phyloP scores from a whole-genome alignment of 1,140 invertebrate species.

The Caenorhabditis tropicalis region DNA sequence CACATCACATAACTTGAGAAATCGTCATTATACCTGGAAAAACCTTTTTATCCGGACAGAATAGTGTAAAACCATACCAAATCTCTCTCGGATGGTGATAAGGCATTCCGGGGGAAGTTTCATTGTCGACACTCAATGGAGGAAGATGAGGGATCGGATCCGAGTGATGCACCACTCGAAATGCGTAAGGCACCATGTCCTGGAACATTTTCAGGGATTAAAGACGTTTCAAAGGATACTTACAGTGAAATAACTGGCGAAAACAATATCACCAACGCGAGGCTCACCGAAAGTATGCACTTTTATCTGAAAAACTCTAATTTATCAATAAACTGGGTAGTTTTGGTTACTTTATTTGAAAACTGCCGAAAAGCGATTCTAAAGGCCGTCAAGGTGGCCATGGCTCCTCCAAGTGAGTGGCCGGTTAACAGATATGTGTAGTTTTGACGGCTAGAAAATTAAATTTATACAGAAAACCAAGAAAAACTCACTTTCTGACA shows the following conservation, averaged over 20 bases:
- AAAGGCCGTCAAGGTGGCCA: constrained; percentile 38
- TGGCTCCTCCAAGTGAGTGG: constrained; percentile 43
- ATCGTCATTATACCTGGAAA: constrained; percentile 46
- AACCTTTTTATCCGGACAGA: neutral
- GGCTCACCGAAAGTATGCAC: constrained; percentile 39
- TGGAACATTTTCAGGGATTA: neutral
- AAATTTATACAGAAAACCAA: neutral
- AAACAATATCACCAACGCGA: constrained; percentile 23
- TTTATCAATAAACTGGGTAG: neutral
- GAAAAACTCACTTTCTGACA: neutral
- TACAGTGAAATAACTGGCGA: constrained; percentile 34
- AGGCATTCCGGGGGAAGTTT: constrained; percentile 5
- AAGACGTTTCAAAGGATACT: neutral
- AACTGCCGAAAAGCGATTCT: neutral
- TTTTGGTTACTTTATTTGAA: neutral
- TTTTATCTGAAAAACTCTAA: constrained; percentile 17
- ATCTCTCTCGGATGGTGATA: constrained; percentile 49
- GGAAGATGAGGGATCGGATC: constrained; percentile 47
- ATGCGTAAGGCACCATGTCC: constrained; percentile 40
- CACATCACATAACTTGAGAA: constrained; percentile 25
- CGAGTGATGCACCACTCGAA: constrained; percentile 34
- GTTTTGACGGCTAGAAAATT: neutral
- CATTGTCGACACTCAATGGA: constrained; percentile 35
- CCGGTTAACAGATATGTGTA: constrained; percentile 25
- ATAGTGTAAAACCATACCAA: neutral